Evolutionary conservation across 2,113 vertebrate species (phyloP).

Genomic region (Potamarius usumacintae): DNA sequence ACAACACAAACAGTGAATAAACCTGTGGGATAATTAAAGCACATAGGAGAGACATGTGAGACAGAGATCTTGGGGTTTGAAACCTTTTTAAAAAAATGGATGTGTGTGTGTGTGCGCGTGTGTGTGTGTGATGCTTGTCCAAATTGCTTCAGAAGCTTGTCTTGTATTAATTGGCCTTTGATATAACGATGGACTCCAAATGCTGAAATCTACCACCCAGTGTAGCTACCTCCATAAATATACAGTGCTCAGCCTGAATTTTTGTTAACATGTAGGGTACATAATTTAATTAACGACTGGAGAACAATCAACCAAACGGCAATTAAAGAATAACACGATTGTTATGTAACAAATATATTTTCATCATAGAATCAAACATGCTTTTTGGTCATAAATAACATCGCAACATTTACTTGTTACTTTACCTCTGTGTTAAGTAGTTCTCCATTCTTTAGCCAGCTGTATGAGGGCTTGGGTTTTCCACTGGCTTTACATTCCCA

Average conservation of each 20-base stretch:
- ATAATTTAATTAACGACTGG: neutral
- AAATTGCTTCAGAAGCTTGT: neutral
- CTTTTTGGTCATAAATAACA: neutral
- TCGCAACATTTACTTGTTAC: neutral
- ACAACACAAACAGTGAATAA: neutral
- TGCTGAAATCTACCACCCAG: neutral
- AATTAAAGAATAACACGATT: neutral
- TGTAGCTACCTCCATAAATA: neutral
- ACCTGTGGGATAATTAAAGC: neutral
- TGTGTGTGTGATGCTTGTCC: too few relatives aligned
- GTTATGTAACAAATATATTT: neutral
- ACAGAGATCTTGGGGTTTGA: neutral
- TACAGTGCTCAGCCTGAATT: neutral
- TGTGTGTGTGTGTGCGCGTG: neutral
- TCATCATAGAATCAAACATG: neutral
- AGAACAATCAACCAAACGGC: neutral
- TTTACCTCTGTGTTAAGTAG: constrained; percentile 80
- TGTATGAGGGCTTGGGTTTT: constrained; percentile 88
- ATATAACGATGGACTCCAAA: neutral
- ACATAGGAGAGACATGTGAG: neutral
- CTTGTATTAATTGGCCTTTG: neutral
- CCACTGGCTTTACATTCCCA: constrained; percentile 90
- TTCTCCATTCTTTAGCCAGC: constrained; percentile 88
- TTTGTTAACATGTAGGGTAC: neutral
- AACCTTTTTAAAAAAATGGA: neutral